These are phyloP conservation scores for Poeciliopsis prolifica DNA, from an alignment of 2,113 vertebrate genomes.

Conservation along the genomic window DNA sequence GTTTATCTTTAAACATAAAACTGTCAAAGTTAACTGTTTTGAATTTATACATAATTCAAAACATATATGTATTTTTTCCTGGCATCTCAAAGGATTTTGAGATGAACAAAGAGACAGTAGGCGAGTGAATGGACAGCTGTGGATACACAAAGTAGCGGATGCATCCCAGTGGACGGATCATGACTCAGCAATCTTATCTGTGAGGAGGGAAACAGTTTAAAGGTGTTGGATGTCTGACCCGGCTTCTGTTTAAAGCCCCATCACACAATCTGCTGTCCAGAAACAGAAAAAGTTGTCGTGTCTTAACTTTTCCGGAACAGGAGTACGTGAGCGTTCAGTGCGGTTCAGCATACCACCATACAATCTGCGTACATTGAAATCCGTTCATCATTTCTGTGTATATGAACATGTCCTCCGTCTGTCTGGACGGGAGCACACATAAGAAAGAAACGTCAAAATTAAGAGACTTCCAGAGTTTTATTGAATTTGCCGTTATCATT, in stretches of 20 bases:
- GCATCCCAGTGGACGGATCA: neutral
- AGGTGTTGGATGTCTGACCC: neutral
- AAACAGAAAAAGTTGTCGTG: neutral
- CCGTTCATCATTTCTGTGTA: neutral
- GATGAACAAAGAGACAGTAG: neutral
- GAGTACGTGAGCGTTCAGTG: neutral
- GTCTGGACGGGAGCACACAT: neutral
- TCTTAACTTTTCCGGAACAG: neutral
- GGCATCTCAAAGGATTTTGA: neutral
- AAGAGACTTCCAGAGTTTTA: neutral
- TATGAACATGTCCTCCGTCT: neutral
- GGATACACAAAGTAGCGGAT: neutral
- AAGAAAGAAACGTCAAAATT: neutral
- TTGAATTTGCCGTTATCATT: neutral
- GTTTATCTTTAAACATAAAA: neutral
- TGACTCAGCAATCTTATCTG: neutral
- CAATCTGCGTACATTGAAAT: neutral
- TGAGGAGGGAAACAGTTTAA: neutral
- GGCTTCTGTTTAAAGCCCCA: constrained; percentile 44
- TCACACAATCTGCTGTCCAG: constrained; percentile 57
- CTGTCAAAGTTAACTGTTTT: neutral
- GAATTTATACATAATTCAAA: no score
- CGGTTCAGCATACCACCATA: neutral
- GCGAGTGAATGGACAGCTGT: neutral
- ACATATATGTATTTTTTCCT: neutral